Evolutionary conservation across 2,797 vertebrate genomes (phyloP).

Genomic region (Danio aesculapii): DNA sequence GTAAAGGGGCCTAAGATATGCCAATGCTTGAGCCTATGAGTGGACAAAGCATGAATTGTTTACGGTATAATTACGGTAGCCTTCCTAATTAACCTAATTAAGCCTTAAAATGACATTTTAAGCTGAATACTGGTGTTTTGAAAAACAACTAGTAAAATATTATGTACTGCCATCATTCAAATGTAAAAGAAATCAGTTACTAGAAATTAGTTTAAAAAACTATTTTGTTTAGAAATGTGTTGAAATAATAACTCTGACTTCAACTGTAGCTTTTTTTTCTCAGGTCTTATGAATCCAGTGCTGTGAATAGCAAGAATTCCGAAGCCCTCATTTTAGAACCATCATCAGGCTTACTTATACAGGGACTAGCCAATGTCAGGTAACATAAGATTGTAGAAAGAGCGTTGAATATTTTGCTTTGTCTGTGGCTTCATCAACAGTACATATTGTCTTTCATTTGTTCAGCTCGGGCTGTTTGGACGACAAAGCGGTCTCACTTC

Average conservation of each 20-base stretch:
- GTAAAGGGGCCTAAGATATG: too few relatives aligned
- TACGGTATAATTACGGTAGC: too few relatives aligned
- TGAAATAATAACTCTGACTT: too few relatives aligned
- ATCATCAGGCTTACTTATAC: slow-evolving; percentile 56
- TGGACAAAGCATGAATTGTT: too few relatives aligned
- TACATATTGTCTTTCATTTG: slow-evolving; percentile 25
- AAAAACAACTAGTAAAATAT: too few relatives aligned
- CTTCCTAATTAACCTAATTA: too few relatives aligned
- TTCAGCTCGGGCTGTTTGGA: slow-evolving; percentile 81
- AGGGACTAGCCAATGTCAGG: slow-evolving; percentile 69
- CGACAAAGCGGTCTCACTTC: slow-evolving; percentile 80
- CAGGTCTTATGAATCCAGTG: slow-evolving; percentile 62
- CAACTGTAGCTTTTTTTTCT: neutral
- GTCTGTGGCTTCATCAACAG: neutral
- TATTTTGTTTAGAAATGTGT: neutral
- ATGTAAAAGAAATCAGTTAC: too few relatives aligned
- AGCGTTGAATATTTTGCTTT: neutral
- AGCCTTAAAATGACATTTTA: too few relatives aligned
- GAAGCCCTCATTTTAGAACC: slow-evolving; percentile 56
- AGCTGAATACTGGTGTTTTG: too few relatives aligned
- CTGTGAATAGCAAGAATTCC: slow-evolving; percentile 42
- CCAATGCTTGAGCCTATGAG: too few relatives aligned
- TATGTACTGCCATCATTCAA: too few relatives aligned
- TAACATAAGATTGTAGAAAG: slow-evolving; percentile 54
- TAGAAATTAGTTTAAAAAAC: too few relatives aligned